Conservation (phyloP, 2,888 invertebrate genomes). For the Hirtodrosophila confusa region DNA sequence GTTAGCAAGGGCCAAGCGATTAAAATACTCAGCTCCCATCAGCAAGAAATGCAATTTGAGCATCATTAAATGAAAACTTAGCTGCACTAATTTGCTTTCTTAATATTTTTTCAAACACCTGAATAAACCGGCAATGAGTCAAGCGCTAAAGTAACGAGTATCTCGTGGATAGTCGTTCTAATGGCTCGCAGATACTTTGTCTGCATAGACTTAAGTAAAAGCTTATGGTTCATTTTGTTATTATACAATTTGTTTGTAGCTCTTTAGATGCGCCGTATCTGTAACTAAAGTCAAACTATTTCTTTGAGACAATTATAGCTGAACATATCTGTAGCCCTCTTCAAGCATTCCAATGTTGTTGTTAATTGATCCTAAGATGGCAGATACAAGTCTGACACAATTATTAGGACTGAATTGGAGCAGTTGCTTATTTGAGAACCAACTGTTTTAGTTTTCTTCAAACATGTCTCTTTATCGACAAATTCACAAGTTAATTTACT, state of each 20-base stretch:
- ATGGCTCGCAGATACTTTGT: conserved; percentile 28
- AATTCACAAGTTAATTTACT: neutral
- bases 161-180: conserved; percentile 21
- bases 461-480: neutral
- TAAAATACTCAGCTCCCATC: conserved; percentile 38
- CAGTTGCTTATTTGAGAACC: conserved; percentile 6
- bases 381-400: neutral
- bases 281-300: conserved; percentile 16
- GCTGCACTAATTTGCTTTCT: conserved; percentile 67
- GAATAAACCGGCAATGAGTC: conserved; percentile 27
- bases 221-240: conserved; percentile 56
- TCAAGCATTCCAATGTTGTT: too few relatives aligned
- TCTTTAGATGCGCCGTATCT: conserved; percentile 42
- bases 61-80: conserved; percentile 68
- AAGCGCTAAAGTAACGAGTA: conserved; percentile 29
- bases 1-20: conserved; percentile 35
- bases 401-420: neutral
- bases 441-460: neutral
- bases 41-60: conserved; percentile 65
- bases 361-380: neutral
- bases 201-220: conserved; percentile 42
- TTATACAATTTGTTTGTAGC: conserved; percentile 42
- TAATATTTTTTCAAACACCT: conserved; percentile 71
- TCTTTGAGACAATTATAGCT: conserved; percentile 1
- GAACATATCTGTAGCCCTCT: neutral